A percentile compares a stretch with the other conserved stretches of the same genome.
These are phyloP conservation scores for Idaea dimidiata DNA, from an alignment of 2,888 invertebrate species.

Conservation along the genomic window DNA sequence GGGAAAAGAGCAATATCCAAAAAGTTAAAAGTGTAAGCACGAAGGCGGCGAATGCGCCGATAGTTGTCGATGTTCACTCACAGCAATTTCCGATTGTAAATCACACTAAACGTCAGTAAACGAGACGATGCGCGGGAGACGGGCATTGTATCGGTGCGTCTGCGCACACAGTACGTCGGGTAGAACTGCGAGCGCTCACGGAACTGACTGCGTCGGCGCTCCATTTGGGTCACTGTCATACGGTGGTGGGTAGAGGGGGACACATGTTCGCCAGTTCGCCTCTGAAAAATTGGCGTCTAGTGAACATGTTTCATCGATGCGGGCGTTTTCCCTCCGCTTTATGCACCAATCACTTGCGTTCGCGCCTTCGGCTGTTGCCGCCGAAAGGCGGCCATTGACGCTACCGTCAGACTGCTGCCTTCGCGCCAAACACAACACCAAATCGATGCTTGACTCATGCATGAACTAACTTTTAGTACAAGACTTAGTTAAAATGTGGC, in stretches of 20 bases:
- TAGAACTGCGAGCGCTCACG: slow-evolving; percentile 65
- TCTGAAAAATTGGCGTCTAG: slow-evolving; percentile 76
- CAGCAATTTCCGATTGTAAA: slow-evolving; percentile 67
- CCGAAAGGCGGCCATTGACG: slow-evolving; percentile 24
- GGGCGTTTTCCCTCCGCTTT: slow-evolving; percentile 65
- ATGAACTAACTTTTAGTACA: neutral
- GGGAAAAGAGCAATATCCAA: slow-evolving; percentile 48
- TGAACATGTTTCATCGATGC: slow-evolving; percentile 71
- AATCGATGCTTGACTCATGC: neutral
- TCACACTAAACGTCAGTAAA: slow-evolving; percentile 62
- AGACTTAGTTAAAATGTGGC: neutral
- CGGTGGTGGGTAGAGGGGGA: slow-evolving; percentile 75
- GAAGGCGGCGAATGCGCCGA: slow-evolving; percentile 33
- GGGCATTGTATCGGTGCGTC: slow-evolving; percentile 27
- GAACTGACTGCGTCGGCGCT: slow-evolving; percentile 77
- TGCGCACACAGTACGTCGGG: slow-evolving; percentile 43
- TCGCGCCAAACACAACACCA: slow-evolving; percentile 14
- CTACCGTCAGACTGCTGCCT: slow-evolving; percentile 25
- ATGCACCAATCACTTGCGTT: slow-evolving; percentile 59
- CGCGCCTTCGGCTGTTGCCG: slow-evolving; percentile 44
- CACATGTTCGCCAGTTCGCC: slow-evolving; percentile 63
- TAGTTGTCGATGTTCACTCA: slow-evolving; percentile 59
- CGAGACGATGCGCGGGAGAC: slow-evolving; percentile 40
- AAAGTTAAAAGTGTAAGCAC: slow-evolving; percentile 34
- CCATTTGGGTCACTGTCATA: slow-evolving; percentile 80